Evolutionary conservation across 2,888 invertebrate species (phyloP).

Genomic region (Eupeodes luniger): DNA sequence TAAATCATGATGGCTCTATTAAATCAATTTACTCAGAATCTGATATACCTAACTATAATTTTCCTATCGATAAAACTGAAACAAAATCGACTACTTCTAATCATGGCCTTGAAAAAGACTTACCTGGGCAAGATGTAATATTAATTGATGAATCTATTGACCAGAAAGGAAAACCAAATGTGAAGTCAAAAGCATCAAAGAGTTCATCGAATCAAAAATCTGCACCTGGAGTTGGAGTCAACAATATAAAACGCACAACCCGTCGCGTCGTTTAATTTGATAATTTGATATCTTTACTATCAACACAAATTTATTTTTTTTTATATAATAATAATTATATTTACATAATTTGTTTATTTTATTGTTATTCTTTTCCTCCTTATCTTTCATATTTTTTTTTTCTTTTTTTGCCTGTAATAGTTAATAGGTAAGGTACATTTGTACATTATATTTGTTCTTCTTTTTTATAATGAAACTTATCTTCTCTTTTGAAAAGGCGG

Average conservation of each 20-base stretch:
- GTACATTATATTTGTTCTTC: neutral
- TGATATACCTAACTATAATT: neutral
- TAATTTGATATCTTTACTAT: too few species aligned
- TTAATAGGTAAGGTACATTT: too few species aligned
- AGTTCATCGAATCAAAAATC: neutral
- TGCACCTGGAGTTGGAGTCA: neutral
- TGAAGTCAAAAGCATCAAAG: neutral
- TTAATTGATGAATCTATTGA: neutral
- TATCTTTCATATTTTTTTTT: too few species aligned
- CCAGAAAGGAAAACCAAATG: neutral
- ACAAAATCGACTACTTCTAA: neutral
- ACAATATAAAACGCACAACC: neutral
- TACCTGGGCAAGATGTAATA: neutral
- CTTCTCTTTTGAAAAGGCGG: neutral
- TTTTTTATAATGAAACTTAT: neutral
- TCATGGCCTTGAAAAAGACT: neutral
- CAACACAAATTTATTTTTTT: neutral
- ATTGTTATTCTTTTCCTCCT: too few species aligned
- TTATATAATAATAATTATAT: neutral
- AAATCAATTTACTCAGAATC: neutral
- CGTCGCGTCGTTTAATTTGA: neutral
- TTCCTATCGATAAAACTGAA: neutral
- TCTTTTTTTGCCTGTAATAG: too few species aligned
- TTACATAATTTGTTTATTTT: too few species aligned
- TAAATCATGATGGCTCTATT: slow-evolving; percentile 1